Percentiles rank a stretch among this genome's conserved stretches.
These are phyloP conservation scores for Babyrousa celebensis DNA, from an alignment of 2,797 vertebrate species.

Conservation along the genomic window DNA sequence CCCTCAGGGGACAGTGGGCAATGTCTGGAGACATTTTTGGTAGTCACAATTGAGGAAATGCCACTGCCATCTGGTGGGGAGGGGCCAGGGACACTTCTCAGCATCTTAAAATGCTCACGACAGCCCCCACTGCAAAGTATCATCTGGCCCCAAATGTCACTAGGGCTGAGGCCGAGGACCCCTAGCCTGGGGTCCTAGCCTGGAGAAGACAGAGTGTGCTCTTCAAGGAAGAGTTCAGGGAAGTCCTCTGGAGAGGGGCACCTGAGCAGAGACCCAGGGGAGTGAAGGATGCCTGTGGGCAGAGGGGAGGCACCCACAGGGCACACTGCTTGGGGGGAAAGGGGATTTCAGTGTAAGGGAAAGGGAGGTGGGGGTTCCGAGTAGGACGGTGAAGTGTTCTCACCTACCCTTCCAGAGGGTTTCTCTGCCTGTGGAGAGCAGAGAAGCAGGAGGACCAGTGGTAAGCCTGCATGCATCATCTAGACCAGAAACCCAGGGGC, in stretches of 20 bases:
- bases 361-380: not conserved
- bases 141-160: not conserved
- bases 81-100: too few relatives aligned
- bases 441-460: not conserved
- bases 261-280: not conserved
- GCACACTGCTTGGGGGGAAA: not conserved
- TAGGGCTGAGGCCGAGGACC: not conserved
- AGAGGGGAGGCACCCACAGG: not conserved
- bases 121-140: not conserved
- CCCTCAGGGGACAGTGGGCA: not conserved
- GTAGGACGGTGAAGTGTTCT: not conserved
- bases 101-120: not conserved
- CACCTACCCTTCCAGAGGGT: not conserved
- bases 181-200: too few relatives aligned
- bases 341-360: too few relatives aligned
- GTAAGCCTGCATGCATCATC: not conserved
- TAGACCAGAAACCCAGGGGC: not conserved
- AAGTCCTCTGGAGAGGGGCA: not conserved
- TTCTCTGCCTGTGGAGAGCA: not conserved
- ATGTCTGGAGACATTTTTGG: not conserved
- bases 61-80: not conserved
- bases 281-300: not conserved
- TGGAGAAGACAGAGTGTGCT: not conserved
- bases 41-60: not conserved
- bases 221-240: not conserved